Evolutionary conservation across 1,140 invertebrate species (phyloP).

Genomic region (Zophobas morio): DNA sequence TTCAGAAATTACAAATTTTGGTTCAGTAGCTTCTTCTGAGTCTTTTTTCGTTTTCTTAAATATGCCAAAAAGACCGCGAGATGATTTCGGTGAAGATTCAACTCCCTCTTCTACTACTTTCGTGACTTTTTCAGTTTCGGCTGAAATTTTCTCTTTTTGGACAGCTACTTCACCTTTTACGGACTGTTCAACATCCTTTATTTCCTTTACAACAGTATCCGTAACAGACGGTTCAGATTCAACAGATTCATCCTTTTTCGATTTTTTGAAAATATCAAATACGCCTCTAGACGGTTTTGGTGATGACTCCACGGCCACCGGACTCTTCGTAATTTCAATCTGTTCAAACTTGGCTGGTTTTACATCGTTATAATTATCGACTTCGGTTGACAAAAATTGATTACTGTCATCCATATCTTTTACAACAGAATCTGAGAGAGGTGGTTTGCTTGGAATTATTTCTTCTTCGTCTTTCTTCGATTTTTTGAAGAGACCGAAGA

Average conservation of each 20-base stretch:
- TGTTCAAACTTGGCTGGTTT: slow-evolving; percentile 29
- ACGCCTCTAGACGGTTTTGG: slow-evolving; percentile 21
- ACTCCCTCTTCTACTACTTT: not conserved
- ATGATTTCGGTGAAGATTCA: not conserved
- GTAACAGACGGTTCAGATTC: no score
- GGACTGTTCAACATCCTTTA: no score
- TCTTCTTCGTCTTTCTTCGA: slow-evolving; percentile 54
- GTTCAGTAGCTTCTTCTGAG: slow-evolving; percentile 17
- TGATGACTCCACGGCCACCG: slow-evolving; percentile 6
- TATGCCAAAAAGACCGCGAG: slow-evolving; percentile 46
- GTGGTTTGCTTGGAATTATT: slow-evolving; percentile 5
- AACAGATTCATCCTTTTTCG: not conserved
- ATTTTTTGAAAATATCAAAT: slow-evolving; percentile 46
- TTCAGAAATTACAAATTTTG: slow-evolving; percentile 21
- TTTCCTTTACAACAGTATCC: no score
- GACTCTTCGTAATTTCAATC: slow-evolving; percentile 25
- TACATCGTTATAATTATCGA: slow-evolving; percentile 51
- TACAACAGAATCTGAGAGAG: slow-evolving; percentile 32
- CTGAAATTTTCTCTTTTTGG: no score
- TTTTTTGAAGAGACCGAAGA: slow-evolving; percentile 44
- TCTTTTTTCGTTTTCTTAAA: slow-evolving; percentile 52
- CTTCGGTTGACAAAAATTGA: slow-evolving; percentile 54
- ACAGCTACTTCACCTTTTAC: no score
- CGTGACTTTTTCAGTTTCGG: not conserved
- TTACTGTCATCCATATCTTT: slow-evolving; percentile 50